These are phyloP conservation scores for Anthrax anthrax DNA, from an alignment of 2,888 invertebrate genomes.

Conservation along the genomic window DNA sequence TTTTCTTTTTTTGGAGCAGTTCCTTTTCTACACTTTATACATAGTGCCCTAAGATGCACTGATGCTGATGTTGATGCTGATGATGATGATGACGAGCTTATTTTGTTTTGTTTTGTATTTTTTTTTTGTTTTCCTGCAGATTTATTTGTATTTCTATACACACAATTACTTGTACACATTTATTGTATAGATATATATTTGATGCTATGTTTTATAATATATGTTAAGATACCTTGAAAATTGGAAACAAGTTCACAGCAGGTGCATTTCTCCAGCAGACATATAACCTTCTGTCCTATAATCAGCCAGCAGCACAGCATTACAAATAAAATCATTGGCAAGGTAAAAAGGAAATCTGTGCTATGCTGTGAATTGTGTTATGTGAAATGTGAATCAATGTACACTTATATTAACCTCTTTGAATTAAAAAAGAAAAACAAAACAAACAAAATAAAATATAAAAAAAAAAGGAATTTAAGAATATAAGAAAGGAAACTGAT, in stretches of 20 bases:
- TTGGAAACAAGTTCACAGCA: conserved; percentile 13
- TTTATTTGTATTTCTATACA: no score
- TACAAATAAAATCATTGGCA: background rate
- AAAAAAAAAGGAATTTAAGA: background rate
- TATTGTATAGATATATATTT: background rate
- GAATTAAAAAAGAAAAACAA: background rate
- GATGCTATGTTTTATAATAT: no score
- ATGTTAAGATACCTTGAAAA: conserved; percentile 3
- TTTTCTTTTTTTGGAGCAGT: no score
- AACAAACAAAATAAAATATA: background rate
- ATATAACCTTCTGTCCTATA: background rate
- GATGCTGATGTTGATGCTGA: no score
- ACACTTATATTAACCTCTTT: background rate
- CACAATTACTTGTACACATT: background rate
- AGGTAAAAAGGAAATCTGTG: background rate
- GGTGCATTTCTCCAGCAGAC: conserved; percentile 8
- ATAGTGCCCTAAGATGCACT: no score
- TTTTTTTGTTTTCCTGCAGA: background rate
- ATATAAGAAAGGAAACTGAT: conserved; percentile 1
- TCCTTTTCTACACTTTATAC: no score
- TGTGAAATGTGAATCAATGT: no score
- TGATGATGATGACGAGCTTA: no score
- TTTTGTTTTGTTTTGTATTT: no score
- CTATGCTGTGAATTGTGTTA: background rate
- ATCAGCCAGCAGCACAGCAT: background rate